A percentile compares a stretch with the other conserved stretches of the same genome.
These are phyloP conservation scores for Perdita meconis DNA, from an alignment of 2,888 invertebrate species.

Conservation along the genomic window DNA sequence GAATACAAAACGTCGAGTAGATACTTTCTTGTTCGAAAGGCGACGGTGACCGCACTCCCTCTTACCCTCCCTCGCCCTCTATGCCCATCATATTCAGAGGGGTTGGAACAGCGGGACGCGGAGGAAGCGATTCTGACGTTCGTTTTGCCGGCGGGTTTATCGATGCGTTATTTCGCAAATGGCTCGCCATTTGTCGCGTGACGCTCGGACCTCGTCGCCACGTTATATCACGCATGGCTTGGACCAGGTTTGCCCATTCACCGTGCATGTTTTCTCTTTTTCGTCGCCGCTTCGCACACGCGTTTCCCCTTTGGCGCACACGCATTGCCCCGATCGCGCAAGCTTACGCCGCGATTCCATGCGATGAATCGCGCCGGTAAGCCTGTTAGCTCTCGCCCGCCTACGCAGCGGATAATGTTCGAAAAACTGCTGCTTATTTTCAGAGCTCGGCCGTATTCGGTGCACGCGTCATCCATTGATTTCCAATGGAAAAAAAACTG, in stretches of 20 bases:
- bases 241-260: constrained; percentile 47
- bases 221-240: constrained; percentile 69
- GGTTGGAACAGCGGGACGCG: constrained; percentile 19
- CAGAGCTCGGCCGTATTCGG: constrained; percentile 26
- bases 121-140: constrained; percentile 63
- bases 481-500: constrained; percentile 6
- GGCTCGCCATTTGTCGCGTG: constrained; percentile 71
- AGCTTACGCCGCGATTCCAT: constrained; percentile 41
- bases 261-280: constrained; percentile 60
- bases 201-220: constrained; percentile 62
- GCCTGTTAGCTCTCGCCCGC: background rate
- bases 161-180: constrained; percentile 77
- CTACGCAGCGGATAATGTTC: constrained; percentile 8
- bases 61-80: background rate
- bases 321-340: constrained; percentile 35
- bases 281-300: constrained; percentile 49
- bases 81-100: constrained; percentile 1
- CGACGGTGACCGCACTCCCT: constrained; percentile 32
- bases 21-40: constrained; percentile 45
- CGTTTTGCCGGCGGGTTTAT: constrained; percentile 72
- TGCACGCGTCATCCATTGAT: constrained; percentile 29
- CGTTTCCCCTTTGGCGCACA: constrained; percentile 53
- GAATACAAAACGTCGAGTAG: constrained; percentile 53
- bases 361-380: constrained; percentile 28
- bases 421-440: constrained; percentile 45